Evolutionary conservation across 1,140 invertebrate species (phyloP).

Genomic region (Pogonomyrmex californicus): DNA sequence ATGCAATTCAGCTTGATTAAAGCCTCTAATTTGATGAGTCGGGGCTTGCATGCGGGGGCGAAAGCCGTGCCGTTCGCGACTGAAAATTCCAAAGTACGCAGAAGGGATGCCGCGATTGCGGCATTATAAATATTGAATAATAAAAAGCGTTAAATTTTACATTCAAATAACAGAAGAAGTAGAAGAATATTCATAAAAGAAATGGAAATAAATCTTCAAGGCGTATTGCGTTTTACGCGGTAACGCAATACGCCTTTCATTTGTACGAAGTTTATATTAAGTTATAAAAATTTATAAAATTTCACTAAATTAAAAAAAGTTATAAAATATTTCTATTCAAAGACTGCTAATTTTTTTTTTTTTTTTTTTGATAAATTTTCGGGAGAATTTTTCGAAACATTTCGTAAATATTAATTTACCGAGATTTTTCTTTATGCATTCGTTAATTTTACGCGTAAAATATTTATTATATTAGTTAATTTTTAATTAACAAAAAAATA

Average conservation of each 20-base stretch:
- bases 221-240: neutral
- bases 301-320: no score
- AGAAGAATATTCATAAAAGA: neutral
- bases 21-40: constrained; percentile 39
- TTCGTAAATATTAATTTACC: neutral
- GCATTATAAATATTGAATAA: neutral
- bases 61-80: neutral
- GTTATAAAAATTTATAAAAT: no score
- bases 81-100: neutral
- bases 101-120: neutral
- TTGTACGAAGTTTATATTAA: no score
- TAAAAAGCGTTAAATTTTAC: neutral
- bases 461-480: no score
- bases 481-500: neutral
- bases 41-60: constrained; percentile 13
- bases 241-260: no score
- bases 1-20: constrained; percentile 53
- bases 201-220: neutral
- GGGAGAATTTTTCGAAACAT: neutral
- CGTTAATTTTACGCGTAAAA: no score
- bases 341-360: no score
- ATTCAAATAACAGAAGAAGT: neutral
- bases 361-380: neutral
- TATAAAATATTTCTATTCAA: no score
- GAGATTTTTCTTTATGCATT: neutral